Evolutionary conservation across 2,113 vertebrate species (phyloP), one percentile per base, ranked within the genome.

Genomic region (Odontophorus gujanensis): DNA sequence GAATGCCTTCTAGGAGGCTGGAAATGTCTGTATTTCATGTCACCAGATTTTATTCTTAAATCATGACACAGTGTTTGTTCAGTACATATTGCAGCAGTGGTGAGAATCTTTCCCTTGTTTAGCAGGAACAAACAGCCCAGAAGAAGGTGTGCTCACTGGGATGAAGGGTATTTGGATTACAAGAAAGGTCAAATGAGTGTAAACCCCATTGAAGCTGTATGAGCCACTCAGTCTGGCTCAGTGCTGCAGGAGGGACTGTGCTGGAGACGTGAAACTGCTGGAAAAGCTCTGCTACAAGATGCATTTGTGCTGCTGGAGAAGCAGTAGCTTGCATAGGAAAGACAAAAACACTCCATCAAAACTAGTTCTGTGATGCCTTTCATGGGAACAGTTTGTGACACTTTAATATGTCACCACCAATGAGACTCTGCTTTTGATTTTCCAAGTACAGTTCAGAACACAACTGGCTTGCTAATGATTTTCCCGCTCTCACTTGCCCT

Each of bases 81-180:
- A 79, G 90, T 75, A 92, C 77, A 91, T 86, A 96, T 68, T 92
- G 83, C 73, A 20, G 90, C 61, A 32, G 9, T 91, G 89, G 45
- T 85, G 89, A 83, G 91, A 92, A 91, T 95, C 81, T 93, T 58
- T 81, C 85, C 58, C 25, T 3, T 90, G 90, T 97, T 95, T 97
- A 90, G 81, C 79, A 91, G 95, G 95, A 97, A 94, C 93, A 95
- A 97, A 96, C 76, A 97, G 30, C 85, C 53, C 77, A 66, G 85
- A 75, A 67, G 45, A 94, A 95, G 92, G 96, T 93, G 92, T 95
- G 83, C 90, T 90, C 1, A 0, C 85, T 89, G 50, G 90, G 76
- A 92, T 90, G 95, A 93, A 68, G 76, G 88, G 19, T 88, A 76
- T 95, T 95, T 92, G 72, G 58, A 74, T 92, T 92, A 83, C 65